Evolutionary conservation across 2,113 vertebrate genomes (phyloP), one percentile per base, ranked within the genome.

Genomic region (Shinisaurus crocodilurus): DNA sequence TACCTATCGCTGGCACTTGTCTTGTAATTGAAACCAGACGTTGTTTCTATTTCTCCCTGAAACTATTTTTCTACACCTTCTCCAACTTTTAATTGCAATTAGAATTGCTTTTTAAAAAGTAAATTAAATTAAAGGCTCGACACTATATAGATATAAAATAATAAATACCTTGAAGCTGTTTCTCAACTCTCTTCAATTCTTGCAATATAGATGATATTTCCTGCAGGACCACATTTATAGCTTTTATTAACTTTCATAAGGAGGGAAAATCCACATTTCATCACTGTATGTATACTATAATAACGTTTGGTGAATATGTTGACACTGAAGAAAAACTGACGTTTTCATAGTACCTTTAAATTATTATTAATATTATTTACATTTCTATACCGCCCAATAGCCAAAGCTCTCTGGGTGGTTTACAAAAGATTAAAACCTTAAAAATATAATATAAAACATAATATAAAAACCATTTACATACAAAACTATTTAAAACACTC

Each of bases 121-220:
- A 87, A 75, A 65, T 32, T 34, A 82, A 37, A 85, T 48, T 16
- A 34, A 85, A 85, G 70, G 29, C 43, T 20, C n/a, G 8, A 50
- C 29, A 72, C n/a, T 43, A 74, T 16, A 57, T 43, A 25, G 48
- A 29, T 9, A 48, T 60, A 60, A 60, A 79, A 79, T 34, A 40
- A 86, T 77, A 88, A 74, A 92, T 98, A 99, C 99, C 99, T 98
- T 99, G 98, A 50, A 99, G 96, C 85, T 99, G 99, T 93, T 99
- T 99, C 94, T 99, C 99, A 90, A 99, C 98, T 95, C 98, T 97
- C 94, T 99, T 99, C 82, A 99, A 95, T 93, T 99, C 99, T 65
- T 99, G 98, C 79, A 99, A 97, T 94, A 99, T 99, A 23, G 98
- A 98, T 67, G 99, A 98, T 96, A 99, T 99, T 95, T 99, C 99